Evolutionary conservation across 2,888 invertebrate genomes (phyloP).

Genomic region (Morpho achilles): DNA sequence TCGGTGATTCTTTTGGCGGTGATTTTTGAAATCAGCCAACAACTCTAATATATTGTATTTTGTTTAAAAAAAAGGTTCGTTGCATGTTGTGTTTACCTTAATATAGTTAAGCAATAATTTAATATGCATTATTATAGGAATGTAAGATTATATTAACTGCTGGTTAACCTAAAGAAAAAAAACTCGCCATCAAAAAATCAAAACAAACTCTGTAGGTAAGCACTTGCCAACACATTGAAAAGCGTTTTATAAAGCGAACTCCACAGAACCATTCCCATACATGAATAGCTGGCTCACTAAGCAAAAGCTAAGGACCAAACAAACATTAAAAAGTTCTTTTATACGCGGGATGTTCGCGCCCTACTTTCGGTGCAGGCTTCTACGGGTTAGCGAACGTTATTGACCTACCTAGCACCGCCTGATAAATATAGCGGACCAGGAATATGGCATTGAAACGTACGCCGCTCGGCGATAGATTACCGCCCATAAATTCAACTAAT

Average conservation of each 20-base stretch:
- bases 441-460: slow-evolving; percentile 63
- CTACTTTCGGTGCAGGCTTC: slow-evolving; percentile 63
- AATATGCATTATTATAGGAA: no score
- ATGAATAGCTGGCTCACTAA: slow-evolving; percentile 7
- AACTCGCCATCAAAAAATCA: background rate
- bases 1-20: no score
- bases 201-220: background rate
- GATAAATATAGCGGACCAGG: slow-evolving; percentile 60
- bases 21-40: no score
- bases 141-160: no score
- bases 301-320: slow-evolving; percentile 17
- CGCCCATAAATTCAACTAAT: background rate
- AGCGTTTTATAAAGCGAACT: slow-evolving; percentile 6
- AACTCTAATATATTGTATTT: no score
- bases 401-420: slow-evolving; percentile 64
- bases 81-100: no score
- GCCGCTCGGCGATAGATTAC: slow-evolving; percentile 25
- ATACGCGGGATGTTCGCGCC: slow-evolving; percentile 45
- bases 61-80: no score
- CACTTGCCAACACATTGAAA: slow-evolving; percentile 2
- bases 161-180: no score
- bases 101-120: no score
- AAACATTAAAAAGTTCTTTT: slow-evolving; percentile 18
- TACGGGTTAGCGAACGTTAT: slow-evolving; percentile 67
- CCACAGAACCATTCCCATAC: slow-evolving; percentile 7